Evolutionary conservation across 1,140 invertebrate species (phyloP), one percentile per base, ranked within the genome.

Genomic region (Temnothorax longispinosus): DNA sequence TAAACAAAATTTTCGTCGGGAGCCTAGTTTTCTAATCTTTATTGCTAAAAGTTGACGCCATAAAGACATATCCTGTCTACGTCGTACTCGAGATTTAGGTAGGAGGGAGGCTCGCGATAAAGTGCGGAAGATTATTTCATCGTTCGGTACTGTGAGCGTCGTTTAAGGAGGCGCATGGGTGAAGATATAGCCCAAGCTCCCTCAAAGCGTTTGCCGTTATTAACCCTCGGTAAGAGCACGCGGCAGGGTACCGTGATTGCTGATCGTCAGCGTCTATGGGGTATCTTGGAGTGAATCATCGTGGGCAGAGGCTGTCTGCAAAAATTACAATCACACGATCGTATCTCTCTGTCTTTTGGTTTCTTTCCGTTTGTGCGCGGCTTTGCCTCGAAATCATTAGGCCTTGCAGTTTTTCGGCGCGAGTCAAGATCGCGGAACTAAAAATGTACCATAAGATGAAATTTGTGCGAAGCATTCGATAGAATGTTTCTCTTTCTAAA

Each of bases 141-240:
- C 38, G 52, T 27, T 21, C 44, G 41, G 38, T 84, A 88, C 86
- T 91, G 89, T 87, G 91, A 84, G 78, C 60, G 77, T 3, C 84
- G 81, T 71, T 91, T 87, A 91, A 87, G 82, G 38, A 85, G 89
- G 86, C 56, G 65, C 76, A 82, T 58, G 84, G 76, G 62, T 91
- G 88, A 92, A 92, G 89, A 92, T 92, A 92, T 87, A 91, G 86
- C n/a, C n/a, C n/a, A n/a, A n/a, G n/a, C 91, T 88, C 86, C 78
- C 86, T 92, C 87, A 92, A 92, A 88, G 65, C 87, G 86, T 44
- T 91, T 81, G 87, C 77, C 89, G 85, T 92, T 92, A 92, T 92
- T 92, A 92, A 90, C 72, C 89, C 85, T 69, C 82, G 62, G 86
- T 86, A 90, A 91, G 89, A 89, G 77, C 86, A 77, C 89, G 60